These are phyloP conservation scores for Uloborus plumipes DNA, from an alignment of 2,888 invertebrate genomes.

Conservation along the genomic window DNA sequence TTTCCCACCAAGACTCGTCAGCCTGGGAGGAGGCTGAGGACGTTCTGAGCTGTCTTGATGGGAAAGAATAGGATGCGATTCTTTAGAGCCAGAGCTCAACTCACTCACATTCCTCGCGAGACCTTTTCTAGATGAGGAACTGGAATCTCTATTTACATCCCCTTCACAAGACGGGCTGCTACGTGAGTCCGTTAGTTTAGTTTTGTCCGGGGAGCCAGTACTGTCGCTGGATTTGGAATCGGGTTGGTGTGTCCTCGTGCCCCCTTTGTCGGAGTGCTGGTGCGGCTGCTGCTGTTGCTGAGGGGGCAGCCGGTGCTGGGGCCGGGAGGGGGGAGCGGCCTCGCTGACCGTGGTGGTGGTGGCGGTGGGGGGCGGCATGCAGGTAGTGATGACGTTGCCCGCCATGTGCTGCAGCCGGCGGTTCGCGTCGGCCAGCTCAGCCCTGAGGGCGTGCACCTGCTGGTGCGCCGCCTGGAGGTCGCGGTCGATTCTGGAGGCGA, in stretches of 20 bases:
- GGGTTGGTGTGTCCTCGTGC: conserved; percentile 12
- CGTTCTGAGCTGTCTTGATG: conserved; percentile 10
- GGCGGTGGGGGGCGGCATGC: conserved; percentile 52
- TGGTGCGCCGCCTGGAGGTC: conserved; percentile 78
- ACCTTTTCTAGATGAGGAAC: background rate
- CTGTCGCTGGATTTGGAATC: background rate
- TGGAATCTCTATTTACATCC: background rate
- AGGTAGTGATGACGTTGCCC: conserved; percentile 55
- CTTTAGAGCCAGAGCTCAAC: background rate
- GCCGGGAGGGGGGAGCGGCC: conserved; percentile 28
- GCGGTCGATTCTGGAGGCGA: conserved; percentile 74
- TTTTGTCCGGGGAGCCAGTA: conserved; percentile 7
- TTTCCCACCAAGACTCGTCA: conserved; percentile 2
- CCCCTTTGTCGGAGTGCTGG: conserved; percentile 34
- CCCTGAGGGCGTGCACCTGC: conserved; percentile 74
- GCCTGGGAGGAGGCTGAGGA: conserved; percentile 21
- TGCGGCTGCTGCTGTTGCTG: background rate
- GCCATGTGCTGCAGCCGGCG: conserved; percentile 70
- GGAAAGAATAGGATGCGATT: background rate
- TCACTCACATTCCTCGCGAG: background rate
- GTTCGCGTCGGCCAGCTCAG: conserved; percentile 75
- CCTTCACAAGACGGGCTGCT: conserved; percentile 20
- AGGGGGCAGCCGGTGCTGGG: conserved; percentile 4
- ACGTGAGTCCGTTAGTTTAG: background rate
- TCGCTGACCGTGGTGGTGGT: conserved; percentile 59